Evolutionary conservation across 2,888 invertebrate genomes (phyloP).

Genomic region (Gordius sp.): DNA sequence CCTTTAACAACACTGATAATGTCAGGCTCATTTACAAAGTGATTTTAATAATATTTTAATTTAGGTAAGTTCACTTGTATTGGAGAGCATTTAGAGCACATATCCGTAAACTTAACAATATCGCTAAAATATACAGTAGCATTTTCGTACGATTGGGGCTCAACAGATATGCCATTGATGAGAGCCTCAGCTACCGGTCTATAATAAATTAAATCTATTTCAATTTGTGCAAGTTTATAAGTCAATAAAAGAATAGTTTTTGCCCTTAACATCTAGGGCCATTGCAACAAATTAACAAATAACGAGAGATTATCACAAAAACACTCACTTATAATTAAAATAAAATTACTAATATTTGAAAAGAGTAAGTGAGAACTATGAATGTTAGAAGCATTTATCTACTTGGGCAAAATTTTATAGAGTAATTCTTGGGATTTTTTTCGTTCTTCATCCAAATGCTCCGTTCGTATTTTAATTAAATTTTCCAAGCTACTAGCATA

Average conservation of each 20-base stretch:
- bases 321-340: too few species aligned
- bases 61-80: not conserved
- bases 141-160: not conserved
- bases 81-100: not conserved
- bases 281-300: too few species aligned
- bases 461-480: not conserved
- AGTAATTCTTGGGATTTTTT: not conserved
- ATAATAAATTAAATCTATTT: too few species aligned
- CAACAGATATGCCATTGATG: not conserved
- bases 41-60: not conserved
- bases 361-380: too few species aligned
- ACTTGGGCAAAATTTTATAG: constrained; percentile 8
- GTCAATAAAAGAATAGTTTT: too few species aligned
- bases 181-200: not conserved
- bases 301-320: too few species aligned
- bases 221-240: too few species aligned
- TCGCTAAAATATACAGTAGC: constrained; percentile 1
- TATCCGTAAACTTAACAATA: constrained; percentile 6
- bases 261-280: too few species aligned
- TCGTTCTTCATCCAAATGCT: not conserved
- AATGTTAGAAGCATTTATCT: too few species aligned
- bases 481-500: not conserved
- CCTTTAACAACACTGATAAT: too few species aligned
- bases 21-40: not conserved
- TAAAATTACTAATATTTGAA: too few species aligned